phyloP scores from a whole-genome alignment of 2,113 vertebrate species.

The Pyxicephalus adspersus region DNA sequence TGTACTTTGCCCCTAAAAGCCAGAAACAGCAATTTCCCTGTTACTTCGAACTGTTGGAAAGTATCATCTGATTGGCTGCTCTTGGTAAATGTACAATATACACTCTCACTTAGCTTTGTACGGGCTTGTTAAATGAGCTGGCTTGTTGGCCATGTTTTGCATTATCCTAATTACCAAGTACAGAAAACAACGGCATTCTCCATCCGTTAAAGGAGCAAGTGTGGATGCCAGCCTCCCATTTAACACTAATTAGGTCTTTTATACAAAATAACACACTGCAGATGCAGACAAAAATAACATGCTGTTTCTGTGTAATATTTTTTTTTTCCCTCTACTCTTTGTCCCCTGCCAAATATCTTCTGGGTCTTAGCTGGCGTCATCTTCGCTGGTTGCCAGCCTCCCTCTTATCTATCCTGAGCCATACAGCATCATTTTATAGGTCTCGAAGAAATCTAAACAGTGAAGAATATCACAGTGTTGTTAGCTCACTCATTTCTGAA shows the following conservation, averaged over 20 bases:
- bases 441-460: too few relatives aligned
- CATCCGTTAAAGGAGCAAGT: not conserved
- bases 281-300: constrained; percentile 17
- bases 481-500: too few relatives aligned
- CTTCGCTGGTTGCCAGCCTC: not conserved
- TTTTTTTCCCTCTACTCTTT: not conserved
- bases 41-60: too few relatives aligned
- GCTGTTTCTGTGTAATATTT: not conserved
- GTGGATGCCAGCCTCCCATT: not conserved
- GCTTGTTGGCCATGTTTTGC: not conserved
- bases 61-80: too few relatives aligned
- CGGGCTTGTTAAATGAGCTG: too few relatives aligned
- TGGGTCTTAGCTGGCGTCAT: not conserved
- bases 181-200: not conserved
- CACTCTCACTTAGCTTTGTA: too few relatives aligned
- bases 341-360: constrained; percentile 5
- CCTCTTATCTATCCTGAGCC: too few relatives aligned
- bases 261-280: constrained; percentile 28
- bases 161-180: constrained; percentile 9
- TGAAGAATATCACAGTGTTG: too few relatives aligned
- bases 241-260: not conserved
- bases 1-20: too few relatives aligned
- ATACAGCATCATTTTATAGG: too few relatives aligned
- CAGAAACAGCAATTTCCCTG: too few relatives aligned
- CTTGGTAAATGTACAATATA: too few relatives aligned